phyloP scores from a whole-genome alignment of 2,113 vertebrate species.

The Pseudorhombus dupliciocellatus region DNA sequence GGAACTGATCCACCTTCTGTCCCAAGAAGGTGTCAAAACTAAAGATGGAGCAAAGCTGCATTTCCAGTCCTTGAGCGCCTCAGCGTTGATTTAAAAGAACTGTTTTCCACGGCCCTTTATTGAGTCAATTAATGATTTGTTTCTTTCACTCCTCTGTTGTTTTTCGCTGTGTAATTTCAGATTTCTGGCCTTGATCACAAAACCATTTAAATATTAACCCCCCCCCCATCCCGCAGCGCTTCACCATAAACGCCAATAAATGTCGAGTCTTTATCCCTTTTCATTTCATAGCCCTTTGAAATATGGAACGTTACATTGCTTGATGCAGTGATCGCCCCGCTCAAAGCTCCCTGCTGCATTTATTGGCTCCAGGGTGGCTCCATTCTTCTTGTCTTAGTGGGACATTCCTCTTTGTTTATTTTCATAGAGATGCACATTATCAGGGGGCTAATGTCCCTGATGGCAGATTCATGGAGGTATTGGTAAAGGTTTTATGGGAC shows the following conservation, averaged over 20 bases:
- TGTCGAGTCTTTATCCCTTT: not conserved
- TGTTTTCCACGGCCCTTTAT: too few relatives aligned
- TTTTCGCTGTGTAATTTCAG: too few relatives aligned
- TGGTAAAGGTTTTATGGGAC: slow-evolving; percentile 69
- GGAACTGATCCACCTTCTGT: too few relatives aligned
- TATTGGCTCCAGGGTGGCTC: not conserved
- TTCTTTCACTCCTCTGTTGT: too few relatives aligned
- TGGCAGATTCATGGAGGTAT: slow-evolving; percentile 63
- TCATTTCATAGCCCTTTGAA: not conserved
- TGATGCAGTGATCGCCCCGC: slow-evolving; percentile 11
- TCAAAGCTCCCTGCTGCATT: not conserved
- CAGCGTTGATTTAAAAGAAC: too few relatives aligned
- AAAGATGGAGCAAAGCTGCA: too few relatives aligned
- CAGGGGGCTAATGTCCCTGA: slow-evolving; percentile 37
- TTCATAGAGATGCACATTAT: slow-evolving; percentile 43
- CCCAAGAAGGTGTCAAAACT: too few relatives aligned
- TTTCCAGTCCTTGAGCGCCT: too few relatives aligned
- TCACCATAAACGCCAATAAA: not conserved
- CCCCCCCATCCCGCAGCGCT: not conserved
- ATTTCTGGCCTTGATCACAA: not conserved
- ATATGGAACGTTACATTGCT: not conserved
- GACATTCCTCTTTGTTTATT: slow-evolving; percentile 28
- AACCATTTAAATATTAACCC: not conserved
- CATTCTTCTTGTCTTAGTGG: slow-evolving; percentile 6
- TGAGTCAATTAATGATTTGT: too few relatives aligned